Evolutionary conservation across 2,797 vertebrate genomes (phyloP).

Genomic region (Schizopygopsis malacanthus): DNA sequence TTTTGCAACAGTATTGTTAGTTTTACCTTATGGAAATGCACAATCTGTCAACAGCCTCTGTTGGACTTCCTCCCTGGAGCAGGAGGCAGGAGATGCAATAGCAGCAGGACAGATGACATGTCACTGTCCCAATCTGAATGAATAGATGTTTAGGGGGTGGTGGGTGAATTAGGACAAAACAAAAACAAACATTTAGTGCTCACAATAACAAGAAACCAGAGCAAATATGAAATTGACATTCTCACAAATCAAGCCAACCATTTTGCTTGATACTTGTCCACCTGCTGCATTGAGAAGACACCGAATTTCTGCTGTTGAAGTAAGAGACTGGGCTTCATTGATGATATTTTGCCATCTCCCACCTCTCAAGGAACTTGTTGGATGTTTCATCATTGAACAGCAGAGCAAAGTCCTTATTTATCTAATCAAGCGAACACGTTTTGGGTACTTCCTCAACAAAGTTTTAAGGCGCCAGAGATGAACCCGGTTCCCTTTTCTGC

Average conservation of each 20-base stretch:
- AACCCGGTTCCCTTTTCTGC: too few relatives aligned
- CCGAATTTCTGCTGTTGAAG: slow-evolving; percentile 34
- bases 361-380: slow-evolving; percentile 60
- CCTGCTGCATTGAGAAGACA: slow-evolving; percentile 12
- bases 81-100: too few relatives aligned
- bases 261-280: neutral
- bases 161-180: too few relatives aligned
- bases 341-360: slow-evolving; percentile 57
- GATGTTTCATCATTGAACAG: slow-evolving; percentile 63
- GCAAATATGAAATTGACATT: neutral
- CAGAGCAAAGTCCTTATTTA: slow-evolving; percentile 63
- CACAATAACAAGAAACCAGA: too few relatives aligned
- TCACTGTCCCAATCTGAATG: too few relatives aligned
- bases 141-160: too few relatives aligned
- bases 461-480: too few relatives aligned
- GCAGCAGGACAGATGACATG: too few relatives aligned
- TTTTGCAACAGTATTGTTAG: neutral
- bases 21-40: neutral
- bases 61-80: neutral
- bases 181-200: too few relatives aligned
- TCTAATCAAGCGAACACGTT: slow-evolving; percentile 33
- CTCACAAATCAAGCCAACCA: neutral
- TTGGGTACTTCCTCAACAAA: too few relatives aligned
- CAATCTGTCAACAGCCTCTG: neutral
- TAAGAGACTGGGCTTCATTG: slow-evolving; percentile 58